Percentiles rank a stretch among this genome's conserved stretches.
These are phyloP conservation scores for Hyphantria cunea DNA, from an alignment of 1,140 invertebrate genomes.

Conservation along the genomic window DNA sequence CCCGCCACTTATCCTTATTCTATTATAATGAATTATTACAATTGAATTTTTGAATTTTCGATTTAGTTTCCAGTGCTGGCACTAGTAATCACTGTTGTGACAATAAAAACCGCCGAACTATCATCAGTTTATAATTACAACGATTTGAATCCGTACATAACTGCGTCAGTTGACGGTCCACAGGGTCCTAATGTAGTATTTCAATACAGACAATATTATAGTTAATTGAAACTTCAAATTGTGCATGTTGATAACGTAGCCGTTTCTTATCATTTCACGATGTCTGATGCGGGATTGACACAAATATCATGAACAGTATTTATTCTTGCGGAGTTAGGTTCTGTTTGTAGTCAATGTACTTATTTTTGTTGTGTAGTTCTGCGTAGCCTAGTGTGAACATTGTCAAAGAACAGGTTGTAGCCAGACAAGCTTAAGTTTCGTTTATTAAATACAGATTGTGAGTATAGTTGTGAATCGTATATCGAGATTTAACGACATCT, in stretches of 20 bases:
- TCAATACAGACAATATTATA: constrained; percentile 50
- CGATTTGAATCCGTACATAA: constrained; percentile 61
- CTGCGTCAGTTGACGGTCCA: constrained; percentile 55
- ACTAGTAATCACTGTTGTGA: too few species aligned
- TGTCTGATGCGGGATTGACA: constrained; percentile 41
- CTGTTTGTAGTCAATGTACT: constrained; percentile 40
- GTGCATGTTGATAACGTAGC: background rate
- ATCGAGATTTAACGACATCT: constrained; percentile 49
- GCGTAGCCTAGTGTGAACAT: constrained; percentile 29
- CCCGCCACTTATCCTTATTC: too few species aligned
- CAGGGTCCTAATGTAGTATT: constrained; percentile 69
- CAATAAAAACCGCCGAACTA: constrained; percentile 14
- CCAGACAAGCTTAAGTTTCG: constrained; percentile 31
- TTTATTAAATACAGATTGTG: constrained; percentile 23
- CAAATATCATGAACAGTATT: constrained; percentile 16
- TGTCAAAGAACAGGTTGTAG: constrained; percentile 47
- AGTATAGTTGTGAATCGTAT: constrained; percentile 32
- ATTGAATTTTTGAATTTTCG: too few species aligned
- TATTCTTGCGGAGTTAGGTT: constrained; percentile 15
- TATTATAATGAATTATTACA: too few species aligned
- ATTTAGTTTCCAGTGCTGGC: too few species aligned
- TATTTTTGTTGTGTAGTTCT: constrained; percentile 30
- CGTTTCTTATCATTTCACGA: constrained; percentile 20
- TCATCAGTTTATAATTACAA: constrained; percentile 52
- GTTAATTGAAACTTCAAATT: constrained; percentile 20